These are phyloP conservation scores for Neopelma chrysocephalum DNA, from an alignment of 2,797 vertebrate genomes.

Conservation along the genomic window DNA sequence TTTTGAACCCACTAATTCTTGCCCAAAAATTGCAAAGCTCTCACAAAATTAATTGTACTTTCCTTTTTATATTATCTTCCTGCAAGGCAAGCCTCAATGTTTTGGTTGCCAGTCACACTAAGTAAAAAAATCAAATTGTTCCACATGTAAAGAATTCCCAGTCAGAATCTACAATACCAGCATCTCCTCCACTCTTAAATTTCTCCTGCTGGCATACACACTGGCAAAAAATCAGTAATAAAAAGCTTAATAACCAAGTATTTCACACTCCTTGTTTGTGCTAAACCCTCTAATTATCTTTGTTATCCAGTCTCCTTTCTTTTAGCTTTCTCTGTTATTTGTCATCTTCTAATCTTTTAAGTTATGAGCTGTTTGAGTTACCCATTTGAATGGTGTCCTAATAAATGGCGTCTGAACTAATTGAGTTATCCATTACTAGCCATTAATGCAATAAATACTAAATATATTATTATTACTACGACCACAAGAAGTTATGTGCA, in stretches of 20 bases:
- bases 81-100: neutral
- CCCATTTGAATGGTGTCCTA: neutral
- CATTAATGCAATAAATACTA: constrained; percentile 51
- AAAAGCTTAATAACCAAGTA: constrained; percentile 11
- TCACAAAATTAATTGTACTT: neutral
- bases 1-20: neutral
- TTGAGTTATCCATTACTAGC: constrained; percentile 32
- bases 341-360: neutral
- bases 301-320: neutral
- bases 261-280: neutral
- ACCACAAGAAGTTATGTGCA: neutral
- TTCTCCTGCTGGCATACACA: neutral
- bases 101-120: neutral
- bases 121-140: neutral
- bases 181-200: neutral
- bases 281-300: constrained; percentile 28
- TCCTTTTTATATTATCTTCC: neutral
- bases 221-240: neutral
- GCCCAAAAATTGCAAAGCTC: neutral
- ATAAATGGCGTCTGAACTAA: constrained; percentile 38
- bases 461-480: constrained; percentile 21
- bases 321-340: neutral
- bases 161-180: neutral
- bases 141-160: neutral
- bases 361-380: neutral